Base-by-base conservation (phyloP, 2,888 invertebrate genomes). In the Lasius platythorax region DNA sequence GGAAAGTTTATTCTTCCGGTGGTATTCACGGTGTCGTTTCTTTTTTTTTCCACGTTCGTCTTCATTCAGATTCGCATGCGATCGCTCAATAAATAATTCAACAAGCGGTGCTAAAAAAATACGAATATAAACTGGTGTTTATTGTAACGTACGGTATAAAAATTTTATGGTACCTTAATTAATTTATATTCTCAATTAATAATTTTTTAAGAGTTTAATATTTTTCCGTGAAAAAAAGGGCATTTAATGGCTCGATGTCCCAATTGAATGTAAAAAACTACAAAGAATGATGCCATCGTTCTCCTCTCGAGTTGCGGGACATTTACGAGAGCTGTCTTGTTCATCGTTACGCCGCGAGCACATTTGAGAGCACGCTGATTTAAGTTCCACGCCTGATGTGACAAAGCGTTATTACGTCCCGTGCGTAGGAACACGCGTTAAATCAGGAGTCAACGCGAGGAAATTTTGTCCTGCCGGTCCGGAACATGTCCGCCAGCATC, bases 401-500 rank as follows among this genome's bases (percentile, higher is more conserved):
- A 81, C 79, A 81, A 81, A 81, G 79, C 79, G 79, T 72, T 81
- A 81, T 81, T 81, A 81, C 79, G 46, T 43, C 18, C 61, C 61
- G 33, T 46, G 79, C 37, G 72, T 81, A 81, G 79, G 79, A 72
- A 81, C 79, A 81, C 79, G 79, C 79, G 72, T 81, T 81, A 81
- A 81, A 81, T 81, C 79, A 81, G 79, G 61, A 81, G 79, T 81
- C 72, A 72, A 81, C 79, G 79, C 46, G 79, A 81, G 79, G 61
- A 72, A 81, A 87, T 85, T 79, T 30, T 18, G 46, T 46, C 68
- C 70, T 46, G 18, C 73, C 79, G 73, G 73, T 72, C 79, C 73
- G 73, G 79, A 81, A 81, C 79, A 81, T 81, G 79, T 81, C 33
- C 73, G 61, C 70, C 43, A 61, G 46, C 87, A 63, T 85, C 87